phyloP scores from a whole-genome alignment of 2,888 invertebrate species.

The Watsonalla binaria region DNA sequence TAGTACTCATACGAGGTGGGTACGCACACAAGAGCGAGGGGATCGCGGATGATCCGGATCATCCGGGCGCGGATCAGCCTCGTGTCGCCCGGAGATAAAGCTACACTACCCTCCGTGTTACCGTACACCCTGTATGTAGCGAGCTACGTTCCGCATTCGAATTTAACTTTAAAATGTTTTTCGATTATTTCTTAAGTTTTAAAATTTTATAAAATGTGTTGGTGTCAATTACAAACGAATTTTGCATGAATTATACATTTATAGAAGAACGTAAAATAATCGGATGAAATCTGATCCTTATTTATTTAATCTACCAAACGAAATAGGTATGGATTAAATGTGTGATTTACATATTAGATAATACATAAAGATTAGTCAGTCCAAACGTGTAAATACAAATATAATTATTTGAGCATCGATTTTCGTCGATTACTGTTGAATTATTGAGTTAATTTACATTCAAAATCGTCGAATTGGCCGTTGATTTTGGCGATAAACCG shows the following conservation, averaged over 20 bases:
- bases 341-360: conserved; percentile 32
- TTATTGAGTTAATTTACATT: conserved; percentile 42
- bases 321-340: conserved; percentile 21
- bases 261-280: neutral
- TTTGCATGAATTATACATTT: neutral
- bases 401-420: conserved; percentile 41
- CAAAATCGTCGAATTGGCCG: conserved; percentile 40
- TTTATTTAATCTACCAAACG: conserved; percentile 4
- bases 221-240: no score
- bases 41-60: conserved; percentile 69
- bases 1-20: conserved; percentile 21
- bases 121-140: conserved; percentile 21
- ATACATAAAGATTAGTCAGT: conserved; percentile 20
- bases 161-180: neutral
- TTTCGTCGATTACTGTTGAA: conserved; percentile 29
- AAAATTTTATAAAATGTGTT: no score
- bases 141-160: neutral
- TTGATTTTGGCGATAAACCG: conserved; percentile 54
- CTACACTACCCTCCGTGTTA: conserved; percentile 41
- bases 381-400: conserved; percentile 28
- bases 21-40: conserved; percentile 39
- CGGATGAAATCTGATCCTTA: conserved; percentile 1
- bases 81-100: conserved; percentile 74
- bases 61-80: conserved; percentile 66
- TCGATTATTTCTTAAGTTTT: neutral